Evolutionary conservation across 2,113 vertebrate species (phyloP).

Genomic region (Melozone crissalis): DNA sequence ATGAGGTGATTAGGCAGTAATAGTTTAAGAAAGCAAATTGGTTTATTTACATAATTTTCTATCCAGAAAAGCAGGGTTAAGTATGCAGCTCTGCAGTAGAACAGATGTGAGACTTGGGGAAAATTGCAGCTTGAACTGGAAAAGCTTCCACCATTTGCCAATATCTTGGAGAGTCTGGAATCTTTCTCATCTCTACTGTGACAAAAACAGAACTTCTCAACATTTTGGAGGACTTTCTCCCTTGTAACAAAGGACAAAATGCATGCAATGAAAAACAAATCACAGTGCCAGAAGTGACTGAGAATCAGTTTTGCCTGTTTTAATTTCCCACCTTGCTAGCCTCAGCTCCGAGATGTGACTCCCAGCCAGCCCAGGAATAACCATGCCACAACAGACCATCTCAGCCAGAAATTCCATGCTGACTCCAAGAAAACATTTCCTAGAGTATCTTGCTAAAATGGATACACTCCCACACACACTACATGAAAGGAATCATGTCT

Average conservation of each 20-base stretch:
- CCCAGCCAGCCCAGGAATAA: not conserved
- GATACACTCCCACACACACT: not conserved
- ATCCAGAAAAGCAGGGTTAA: not conserved
- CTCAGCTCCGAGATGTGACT: not conserved
- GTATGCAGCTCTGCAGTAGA: not conserved
- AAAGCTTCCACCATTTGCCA: slow-evolving; percentile 36
- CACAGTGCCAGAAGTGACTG: not conserved
- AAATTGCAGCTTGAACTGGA: not conserved
- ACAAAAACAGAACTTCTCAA: slow-evolving; percentile 20
- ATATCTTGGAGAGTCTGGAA: slow-evolving; percentile 23
- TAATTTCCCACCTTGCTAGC: not conserved
- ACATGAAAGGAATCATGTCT: slow-evolving; percentile 29
- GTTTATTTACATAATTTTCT: not conserved
- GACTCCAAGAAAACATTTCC: slow-evolving; percentile 31
- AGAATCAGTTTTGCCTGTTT: not conserved
- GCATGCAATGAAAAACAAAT: not conserved
- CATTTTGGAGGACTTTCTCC: slow-evolving; percentile 20
- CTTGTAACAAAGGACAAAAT: slow-evolving; percentile 20
- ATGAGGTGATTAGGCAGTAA: not conserved
- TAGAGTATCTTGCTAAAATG: slow-evolving; percentile 33
- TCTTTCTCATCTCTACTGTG: slow-evolving; percentile 14
- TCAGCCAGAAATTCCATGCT: not conserved
- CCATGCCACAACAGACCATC: not conserved
- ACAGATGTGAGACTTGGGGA: not conserved
- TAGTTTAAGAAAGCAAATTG: not conserved